phyloP scores from a whole-genome alignment of 2,888 invertebrate genomes.

The Eretmocerus hayati region DNA sequence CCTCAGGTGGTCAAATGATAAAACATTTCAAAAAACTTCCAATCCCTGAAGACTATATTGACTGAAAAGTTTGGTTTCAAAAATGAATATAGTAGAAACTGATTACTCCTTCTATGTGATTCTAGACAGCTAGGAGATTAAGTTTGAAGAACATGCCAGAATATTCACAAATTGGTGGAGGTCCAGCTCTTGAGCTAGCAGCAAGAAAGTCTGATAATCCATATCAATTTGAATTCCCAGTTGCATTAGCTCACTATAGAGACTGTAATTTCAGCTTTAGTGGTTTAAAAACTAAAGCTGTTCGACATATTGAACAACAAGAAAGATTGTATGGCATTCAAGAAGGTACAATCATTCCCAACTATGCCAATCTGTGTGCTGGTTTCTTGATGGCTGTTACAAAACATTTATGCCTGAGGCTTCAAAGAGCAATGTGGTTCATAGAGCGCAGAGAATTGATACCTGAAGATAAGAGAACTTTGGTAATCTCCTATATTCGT shows the following conservation, averaged over 20 bases:
- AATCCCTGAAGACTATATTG: too few relatives aligned
- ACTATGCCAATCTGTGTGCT: conserved; percentile 77
- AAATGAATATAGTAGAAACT: too few relatives aligned
- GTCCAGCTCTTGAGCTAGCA: conserved; percentile 76
- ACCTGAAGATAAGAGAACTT: conserved; percentile 51
- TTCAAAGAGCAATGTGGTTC: conserved; percentile 78
- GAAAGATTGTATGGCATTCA: conserved; percentile 56
- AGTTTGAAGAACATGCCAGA: conserved; percentile 72
- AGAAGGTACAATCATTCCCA: conserved; percentile 67
- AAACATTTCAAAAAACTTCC: too few relatives aligned
- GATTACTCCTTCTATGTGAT: conserved; percentile 14
- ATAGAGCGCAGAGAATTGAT: conserved; percentile 57
- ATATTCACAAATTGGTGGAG: conserved; percentile 71
- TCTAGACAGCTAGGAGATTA: conserved; percentile 69
- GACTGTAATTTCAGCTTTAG: conserved; percentile 91
- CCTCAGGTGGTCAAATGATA: too few relatives aligned
- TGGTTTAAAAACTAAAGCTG: conserved; percentile 65
- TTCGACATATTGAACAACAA: conserved; percentile 51
- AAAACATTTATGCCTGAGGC: conserved; percentile 72
- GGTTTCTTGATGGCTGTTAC: conserved; percentile 68
- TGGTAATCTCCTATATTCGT: conserved; percentile 47
- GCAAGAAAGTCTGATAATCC: conserved; percentile 63
- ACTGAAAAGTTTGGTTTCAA: too few relatives aligned
- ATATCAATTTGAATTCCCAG: conserved; percentile 58
- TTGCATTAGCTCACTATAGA: conserved; percentile 57